Base-by-base conservation (phyloP, 1,140 invertebrate genomes). In the Saxidomus purpurata region DNA sequence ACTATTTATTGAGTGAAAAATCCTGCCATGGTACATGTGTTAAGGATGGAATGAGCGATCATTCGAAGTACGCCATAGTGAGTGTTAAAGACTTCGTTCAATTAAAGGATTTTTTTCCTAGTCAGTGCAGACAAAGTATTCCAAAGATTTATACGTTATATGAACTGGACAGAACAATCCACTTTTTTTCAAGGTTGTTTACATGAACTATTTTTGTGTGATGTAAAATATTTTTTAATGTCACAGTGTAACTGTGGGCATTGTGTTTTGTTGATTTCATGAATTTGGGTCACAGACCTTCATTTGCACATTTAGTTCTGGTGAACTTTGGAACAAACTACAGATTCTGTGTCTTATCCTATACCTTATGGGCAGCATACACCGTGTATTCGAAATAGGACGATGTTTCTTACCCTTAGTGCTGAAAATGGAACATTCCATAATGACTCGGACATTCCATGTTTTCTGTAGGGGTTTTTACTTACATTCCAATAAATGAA, bases 201-300 rank as follows among this genome's bases (percentile, higher is more conserved):
- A 69, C 61, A 83, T 67, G 31, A 76, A 84, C 49, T 61, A 84
- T 83, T 74, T 77, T 59, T 74, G 76, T 84, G 77, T 82, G 47
- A 74, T 81, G 63, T 67, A 52, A 49, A 89, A 52, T 83, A 61
- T 89, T 74, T 84, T 83, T 52, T 69, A 43, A 34, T 34, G 82
- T 85, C 49, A 49, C 71, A 79, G 71, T 90, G 19, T 52, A 43
- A 85, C 82, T 84, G 81, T 43, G 43, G 76, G 40, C 61, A 55
- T 36, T 28, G 36, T 80, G 63, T 84, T 43, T 89, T 83, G 79
- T 83, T 89, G 25, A 43, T 82, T 79, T 81, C 83, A 85, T 90
- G 67, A 67, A n/a, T 86, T 52, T 90, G 82, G 83, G 81, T 80
- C 82, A 55, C 63, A 86, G 81, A 81, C 82, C 82, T 90, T 71